A percentile compares a stretch with the other conserved stretches of the same genome.
phyloP scores from a whole-genome alignment of 2,113 vertebrate species.

The Pedionomus torquatus region DNA sequence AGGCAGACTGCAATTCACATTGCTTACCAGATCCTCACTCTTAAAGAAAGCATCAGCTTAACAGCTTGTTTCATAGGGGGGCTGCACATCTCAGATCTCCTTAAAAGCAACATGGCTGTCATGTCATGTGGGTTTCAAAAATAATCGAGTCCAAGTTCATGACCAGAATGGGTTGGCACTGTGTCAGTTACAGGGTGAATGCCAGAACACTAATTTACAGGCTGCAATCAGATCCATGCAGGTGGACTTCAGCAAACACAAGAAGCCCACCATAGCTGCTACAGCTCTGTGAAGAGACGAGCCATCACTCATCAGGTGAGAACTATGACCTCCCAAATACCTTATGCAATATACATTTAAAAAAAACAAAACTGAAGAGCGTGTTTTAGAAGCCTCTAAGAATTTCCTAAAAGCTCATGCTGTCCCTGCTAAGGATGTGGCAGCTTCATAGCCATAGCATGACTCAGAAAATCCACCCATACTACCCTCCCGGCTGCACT shows the following conservation, averaged over 20 bases:
- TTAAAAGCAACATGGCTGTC: neutral
- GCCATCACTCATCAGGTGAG: neutral
- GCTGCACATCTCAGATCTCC: neutral
- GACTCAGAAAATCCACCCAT: neutral
- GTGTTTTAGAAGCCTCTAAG: neutral
- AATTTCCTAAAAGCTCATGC: rapidly evolving
- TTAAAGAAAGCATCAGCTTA: neutral
- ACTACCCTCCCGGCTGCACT: neutral
- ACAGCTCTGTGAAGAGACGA: neutral
- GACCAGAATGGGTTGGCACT: neutral
- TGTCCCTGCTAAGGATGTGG: neutral
- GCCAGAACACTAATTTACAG: neutral
- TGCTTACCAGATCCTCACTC: neutral
- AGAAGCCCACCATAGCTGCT: neutral
- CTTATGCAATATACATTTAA: neutral
- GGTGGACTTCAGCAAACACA: neutral
- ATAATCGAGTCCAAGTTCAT: neutral
- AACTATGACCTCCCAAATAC: neutral
- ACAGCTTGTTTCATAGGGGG: neutral
- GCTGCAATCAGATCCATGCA: conserved; percentile 2
- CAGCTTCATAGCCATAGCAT: rapidly evolving
- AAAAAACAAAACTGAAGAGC: neutral
- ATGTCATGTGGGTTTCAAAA: neutral
- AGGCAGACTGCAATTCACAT: neutral
- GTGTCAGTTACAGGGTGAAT: neutral